phyloP scores from a whole-genome alignment of 2,797 vertebrate species.

The Telmatherina bonti region DNA sequence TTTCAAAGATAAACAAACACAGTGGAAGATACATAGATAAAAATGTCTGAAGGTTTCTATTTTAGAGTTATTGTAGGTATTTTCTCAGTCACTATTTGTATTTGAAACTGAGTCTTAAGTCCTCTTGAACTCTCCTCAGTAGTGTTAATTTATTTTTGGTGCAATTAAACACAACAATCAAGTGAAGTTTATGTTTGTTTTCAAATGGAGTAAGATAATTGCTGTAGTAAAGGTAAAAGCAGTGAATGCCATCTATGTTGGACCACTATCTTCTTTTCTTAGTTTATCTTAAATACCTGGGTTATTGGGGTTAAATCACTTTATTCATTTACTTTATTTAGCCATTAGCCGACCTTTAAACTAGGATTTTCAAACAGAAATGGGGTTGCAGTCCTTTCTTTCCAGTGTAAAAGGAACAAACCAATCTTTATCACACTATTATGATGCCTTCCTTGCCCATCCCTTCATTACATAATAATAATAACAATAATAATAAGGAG shows the following conservation, averaged over 20 bases:
- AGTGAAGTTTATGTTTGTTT: neutral
- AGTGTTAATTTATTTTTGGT: neutral
- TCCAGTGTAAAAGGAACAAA: neutral
- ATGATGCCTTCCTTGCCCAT: too few relatives aligned
- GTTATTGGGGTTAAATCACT: neutral
- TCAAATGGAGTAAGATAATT: neutral
- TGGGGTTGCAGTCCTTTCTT: neutral
- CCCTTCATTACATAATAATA: too few relatives aligned
- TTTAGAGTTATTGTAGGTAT: slow-evolving; percentile 1
- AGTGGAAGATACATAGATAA: slow-evolving; percentile 8
- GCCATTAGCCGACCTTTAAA: too few relatives aligned
- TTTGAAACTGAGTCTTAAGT: neutral
- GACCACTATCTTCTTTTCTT: neutral
- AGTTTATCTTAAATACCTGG: neutral
- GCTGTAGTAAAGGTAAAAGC: neutral
- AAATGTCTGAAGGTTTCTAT: slow-evolving; percentile 13
- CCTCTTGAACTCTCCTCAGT: too few relatives aligned
- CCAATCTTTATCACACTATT: neutral
- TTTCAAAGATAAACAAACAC: slow-evolving; percentile 13
- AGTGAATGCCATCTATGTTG: neutral
- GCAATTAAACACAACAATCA: neutral
- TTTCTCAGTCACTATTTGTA: neutral
- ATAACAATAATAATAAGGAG: too few relatives aligned
- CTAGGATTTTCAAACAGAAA: neutral
- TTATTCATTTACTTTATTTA: too few relatives aligned